Conservation (phyloP, 2,113 vertebrate species). For the Mormoops blainvillei region DNA sequence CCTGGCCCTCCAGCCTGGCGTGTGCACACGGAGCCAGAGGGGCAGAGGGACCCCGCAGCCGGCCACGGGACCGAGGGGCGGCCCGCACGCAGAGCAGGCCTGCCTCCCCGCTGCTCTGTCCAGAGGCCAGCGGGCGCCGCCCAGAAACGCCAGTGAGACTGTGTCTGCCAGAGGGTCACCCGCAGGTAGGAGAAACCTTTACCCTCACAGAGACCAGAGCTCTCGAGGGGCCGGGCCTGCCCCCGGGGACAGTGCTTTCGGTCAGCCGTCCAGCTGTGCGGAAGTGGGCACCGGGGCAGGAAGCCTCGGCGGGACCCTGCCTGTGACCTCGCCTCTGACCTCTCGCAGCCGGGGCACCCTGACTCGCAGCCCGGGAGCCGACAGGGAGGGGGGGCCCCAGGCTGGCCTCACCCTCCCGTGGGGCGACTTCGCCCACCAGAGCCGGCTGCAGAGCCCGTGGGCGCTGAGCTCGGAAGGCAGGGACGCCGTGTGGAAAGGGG, state of each 20-base stretch:
- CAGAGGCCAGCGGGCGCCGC: not conserved
- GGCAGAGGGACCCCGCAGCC: conserved; percentile 66
- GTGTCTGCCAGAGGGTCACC: not conserved
- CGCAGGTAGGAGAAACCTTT: not conserved
- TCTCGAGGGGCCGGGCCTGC: not conserved
- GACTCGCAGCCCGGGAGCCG: conserved; percentile 49
- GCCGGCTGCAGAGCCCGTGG: not conserved
- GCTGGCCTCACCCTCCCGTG: not conserved
- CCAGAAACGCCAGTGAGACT: not conserved
- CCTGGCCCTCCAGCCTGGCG: not conserved
- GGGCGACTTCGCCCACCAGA: not conserved
- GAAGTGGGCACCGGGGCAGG: not conserved
- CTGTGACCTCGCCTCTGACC: conserved; percentile 29
- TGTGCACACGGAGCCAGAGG: conserved; percentile 75
- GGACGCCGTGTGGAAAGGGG: not conserved
- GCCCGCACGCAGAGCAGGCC: not conserved
- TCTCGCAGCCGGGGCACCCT: conserved; percentile 62
- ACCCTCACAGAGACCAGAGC: not conserved
- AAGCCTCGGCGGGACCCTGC: conserved; percentile 42
- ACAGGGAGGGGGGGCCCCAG: conserved; percentile 57
- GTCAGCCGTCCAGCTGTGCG: conserved; percentile 13
- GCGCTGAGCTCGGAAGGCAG: not conserved
- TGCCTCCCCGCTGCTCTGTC: conserved; percentile 18
- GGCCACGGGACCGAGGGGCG: not conserved
- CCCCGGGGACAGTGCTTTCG: not conserved